Base-by-base conservation (phyloP, 2,888 invertebrate genomes). In the Drosophila pseudotalamancana region DNA sequence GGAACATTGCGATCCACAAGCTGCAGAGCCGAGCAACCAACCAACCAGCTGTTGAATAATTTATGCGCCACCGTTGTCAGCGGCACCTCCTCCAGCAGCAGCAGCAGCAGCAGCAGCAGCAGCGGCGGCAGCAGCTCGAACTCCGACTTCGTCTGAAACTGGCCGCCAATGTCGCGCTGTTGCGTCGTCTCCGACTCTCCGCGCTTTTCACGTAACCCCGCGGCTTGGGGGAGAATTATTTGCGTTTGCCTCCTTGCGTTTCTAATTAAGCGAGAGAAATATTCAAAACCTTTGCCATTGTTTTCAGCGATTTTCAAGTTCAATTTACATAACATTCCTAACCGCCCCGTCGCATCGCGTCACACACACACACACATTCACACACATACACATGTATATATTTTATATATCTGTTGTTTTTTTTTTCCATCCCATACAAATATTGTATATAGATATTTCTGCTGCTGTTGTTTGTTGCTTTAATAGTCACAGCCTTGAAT, bases 241-340 rank as follows among this genome's bases (percentile, higher is more conserved):
- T 86, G 80, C 80, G 80, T 80, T 82, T 45, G 63, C 87, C 86
- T 83, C 80, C 86, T 82, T 85, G 83, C 71, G 80, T 75, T 84
- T 88, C 87, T 86, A 81, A 88, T 88, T 89, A 88, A 89, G 75
- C 86, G 76, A 79, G 86, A 68, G 89, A 89, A 88, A 87, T 88
- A 88, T 86, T 88, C 86, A 86, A 89, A 88, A 87, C 71, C 76
- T 80, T 84, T 79, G 77, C 89, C 76, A 88, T 88, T 88, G 87
- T 88, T 81, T n/a, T 80, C 69, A 73, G 68, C 68, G 67, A 72
- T 82, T 83, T 82, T 87, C 83, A 82, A 83, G 81, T 82, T 86
- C 80, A 88, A 74, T 75, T 87, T 87, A 85, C 79, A 86, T 83
- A 80, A 86, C 84, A 86, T 80, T 80, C 80, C 85, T 84, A 72